Evolutionary conservation across 2,888 invertebrate species (phyloP), one percentile per base, ranked within the genome.

Genomic region (Corythucha ciliata): DNA sequence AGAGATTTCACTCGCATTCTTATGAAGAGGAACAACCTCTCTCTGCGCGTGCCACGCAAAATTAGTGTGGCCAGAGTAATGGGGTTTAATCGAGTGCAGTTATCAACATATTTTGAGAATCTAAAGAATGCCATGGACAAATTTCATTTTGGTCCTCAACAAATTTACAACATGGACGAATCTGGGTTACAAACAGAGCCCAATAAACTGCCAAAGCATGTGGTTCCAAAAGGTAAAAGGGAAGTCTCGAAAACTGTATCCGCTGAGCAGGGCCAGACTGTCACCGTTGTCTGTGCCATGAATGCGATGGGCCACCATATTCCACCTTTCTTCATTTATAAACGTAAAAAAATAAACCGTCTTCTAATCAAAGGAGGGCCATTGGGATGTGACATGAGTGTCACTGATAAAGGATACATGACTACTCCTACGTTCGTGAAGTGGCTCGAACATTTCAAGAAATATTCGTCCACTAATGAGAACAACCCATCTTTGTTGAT

Each of bases 381-480:
- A 18, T 26, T 40, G 8, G 54, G 55, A 12, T 55, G 45, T 44
- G 34, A 55, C 22, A 52, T 51, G 48, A 39, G 47, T 5, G 53
- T 48, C 5, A 47, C 57, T 18, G 57, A 52, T 32, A 55, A 46
- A 24, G 53, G 57, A 1, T 59, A 55, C 34, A 55, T 59, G 44
- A 55, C 37, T n/a, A 53, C 46, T 18, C 32, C 39, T 7, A 52
- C 45, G n/a, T 44, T 51, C 14, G 10, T 42, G 5, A 50, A 50
- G 26, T 50, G 50, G 42, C 22, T 50, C 8, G 4, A 50, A 12
- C 42, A 50, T 24, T 50, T 50, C 25, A 32, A 29, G 44, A 33
- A 32, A 24, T 10, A 25, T 36, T 36, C 37, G 22, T 36, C 22
- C 22, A 36, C 22, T 21, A 34, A 34, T 34, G 34, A 34, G 34